phyloP scores from a whole-genome alignment of 2,888 invertebrate species.

The Melitaea athalia region DNA sequence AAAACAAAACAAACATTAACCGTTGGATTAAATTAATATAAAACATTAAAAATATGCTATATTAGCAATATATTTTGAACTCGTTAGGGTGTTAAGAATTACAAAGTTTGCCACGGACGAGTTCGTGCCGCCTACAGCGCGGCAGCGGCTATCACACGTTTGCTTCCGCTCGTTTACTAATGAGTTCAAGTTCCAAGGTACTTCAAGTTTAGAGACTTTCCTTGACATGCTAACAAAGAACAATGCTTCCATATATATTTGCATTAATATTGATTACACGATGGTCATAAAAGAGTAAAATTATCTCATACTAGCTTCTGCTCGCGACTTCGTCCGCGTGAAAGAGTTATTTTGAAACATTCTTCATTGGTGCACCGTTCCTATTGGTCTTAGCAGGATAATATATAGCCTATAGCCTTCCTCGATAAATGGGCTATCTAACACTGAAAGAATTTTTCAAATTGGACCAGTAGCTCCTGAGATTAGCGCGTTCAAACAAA shows the following conservation, averaged over 20 bases:
- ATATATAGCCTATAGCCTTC: too few species aligned
- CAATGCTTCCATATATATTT: constrained; percentile 10
- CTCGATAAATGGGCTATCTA: too few species aligned
- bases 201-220: constrained; percentile 34
- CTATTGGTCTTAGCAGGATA: too few species aligned
- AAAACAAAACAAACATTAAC: too few species aligned
- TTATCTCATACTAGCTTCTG: too few species aligned
- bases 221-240: constrained; percentile 31
- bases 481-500: too few species aligned
- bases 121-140: constrained; percentile 37
- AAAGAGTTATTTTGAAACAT: too few species aligned
- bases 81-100: constrained; percentile 8
- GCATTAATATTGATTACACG: background rate
- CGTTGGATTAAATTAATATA: too few species aligned
- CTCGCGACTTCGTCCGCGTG: too few species aligned
- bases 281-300: background rate
- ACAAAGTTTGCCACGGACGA: constrained; percentile 22
- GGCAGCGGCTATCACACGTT: constrained; percentile 39
- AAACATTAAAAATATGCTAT: background rate
- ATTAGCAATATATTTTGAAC: constrained; percentile 19
- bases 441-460: too few species aligned
- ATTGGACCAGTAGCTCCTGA: too few species aligned
- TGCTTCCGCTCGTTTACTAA: constrained; percentile 44
- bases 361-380: too few species aligned
- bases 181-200: constrained; percentile 41